Evolutionary conservation across 2,888 invertebrate genomes (phyloP).

Genomic region (Drosophila pseudotalamancana): DNA sequence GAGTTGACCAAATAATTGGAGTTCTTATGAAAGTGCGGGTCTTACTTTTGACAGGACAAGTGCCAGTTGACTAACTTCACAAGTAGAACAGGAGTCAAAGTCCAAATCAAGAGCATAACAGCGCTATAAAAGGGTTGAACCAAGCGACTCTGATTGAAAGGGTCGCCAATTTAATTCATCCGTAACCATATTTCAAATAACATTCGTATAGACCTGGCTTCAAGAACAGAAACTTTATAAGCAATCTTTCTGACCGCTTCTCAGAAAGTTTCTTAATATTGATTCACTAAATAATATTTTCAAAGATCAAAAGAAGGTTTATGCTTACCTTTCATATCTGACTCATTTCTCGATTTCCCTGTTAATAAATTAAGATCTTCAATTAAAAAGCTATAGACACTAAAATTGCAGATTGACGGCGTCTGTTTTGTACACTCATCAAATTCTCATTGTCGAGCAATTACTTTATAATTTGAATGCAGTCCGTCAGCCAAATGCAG

Average conservation of each 20-base stretch:
- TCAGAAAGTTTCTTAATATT: no score
- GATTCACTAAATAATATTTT: no score
- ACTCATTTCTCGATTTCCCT: no score
- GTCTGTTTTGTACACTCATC: not conserved
- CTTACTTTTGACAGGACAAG: slow-evolving; percentile 22
- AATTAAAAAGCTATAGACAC: no score
- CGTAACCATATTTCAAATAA: not conserved
- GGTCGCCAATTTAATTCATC: not conserved
- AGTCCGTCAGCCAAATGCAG: slow-evolving; percentile 7
- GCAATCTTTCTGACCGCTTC: no score
- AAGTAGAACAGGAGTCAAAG: slow-evolving; percentile 14
- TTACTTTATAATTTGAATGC: not conserved
- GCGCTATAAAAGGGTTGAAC: no score
- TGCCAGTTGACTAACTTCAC: slow-evolving; percentile 43
- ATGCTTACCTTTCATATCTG: no score
- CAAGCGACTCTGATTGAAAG: not conserved
- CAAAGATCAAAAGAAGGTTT: no score
- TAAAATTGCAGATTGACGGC: not conserved
- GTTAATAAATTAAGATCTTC: no score
- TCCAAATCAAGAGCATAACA: not conserved
- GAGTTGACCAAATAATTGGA: slow-evolving; percentile 66
- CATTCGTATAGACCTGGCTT: no score
- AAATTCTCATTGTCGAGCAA: not conserved
- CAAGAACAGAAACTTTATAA: no score
- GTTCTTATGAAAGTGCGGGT: slow-evolving; percentile 32